These are phyloP conservation scores for Sitta europaea DNA, from an alignment of 2,113 vertebrate species.

Conservation along the genomic window DNA sequence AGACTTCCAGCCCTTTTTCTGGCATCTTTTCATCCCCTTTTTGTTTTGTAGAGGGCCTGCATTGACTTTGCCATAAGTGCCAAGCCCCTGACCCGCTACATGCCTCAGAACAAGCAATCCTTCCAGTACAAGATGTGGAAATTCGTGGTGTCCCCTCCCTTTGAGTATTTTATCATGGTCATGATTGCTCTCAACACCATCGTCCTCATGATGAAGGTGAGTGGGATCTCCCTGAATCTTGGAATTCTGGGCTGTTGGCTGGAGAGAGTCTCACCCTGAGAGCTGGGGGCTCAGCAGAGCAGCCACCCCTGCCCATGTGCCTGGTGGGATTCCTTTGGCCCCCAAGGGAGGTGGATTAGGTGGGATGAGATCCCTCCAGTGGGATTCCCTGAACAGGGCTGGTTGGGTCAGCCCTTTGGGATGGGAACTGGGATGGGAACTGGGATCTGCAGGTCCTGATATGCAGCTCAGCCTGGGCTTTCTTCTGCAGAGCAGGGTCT, in stretches of 20 bases:
- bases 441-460: not conserved
- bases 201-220: conserved; percentile 98
- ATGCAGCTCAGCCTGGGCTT: not conserved
- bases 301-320: not conserved
- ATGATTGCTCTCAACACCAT: conserved; percentile 98
- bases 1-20: not conserved
- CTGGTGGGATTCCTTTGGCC: not conserved
- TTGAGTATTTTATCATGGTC: conserved; percentile 97
- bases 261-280: not conserved
- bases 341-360: not conserved
- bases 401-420: not conserved
- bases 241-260: not conserved
- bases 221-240: not conserved
- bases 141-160: conserved; percentile 94
- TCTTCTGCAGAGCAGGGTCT: not conserved
- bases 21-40: not conserved
- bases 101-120: conserved; percentile 91
- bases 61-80: conserved; percentile 97
- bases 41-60: conserved; percentile 86
- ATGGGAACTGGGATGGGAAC: not conserved
- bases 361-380: not conserved
- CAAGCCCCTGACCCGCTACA: conserved; percentile 93
- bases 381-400: accelerated
- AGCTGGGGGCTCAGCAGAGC: not conserved
- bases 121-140: conserved; percentile 98